These are phyloP conservation scores for Halcyon senegalensis DNA, from an alignment of 2,113 vertebrate species.

Conservation along the genomic window DNA sequence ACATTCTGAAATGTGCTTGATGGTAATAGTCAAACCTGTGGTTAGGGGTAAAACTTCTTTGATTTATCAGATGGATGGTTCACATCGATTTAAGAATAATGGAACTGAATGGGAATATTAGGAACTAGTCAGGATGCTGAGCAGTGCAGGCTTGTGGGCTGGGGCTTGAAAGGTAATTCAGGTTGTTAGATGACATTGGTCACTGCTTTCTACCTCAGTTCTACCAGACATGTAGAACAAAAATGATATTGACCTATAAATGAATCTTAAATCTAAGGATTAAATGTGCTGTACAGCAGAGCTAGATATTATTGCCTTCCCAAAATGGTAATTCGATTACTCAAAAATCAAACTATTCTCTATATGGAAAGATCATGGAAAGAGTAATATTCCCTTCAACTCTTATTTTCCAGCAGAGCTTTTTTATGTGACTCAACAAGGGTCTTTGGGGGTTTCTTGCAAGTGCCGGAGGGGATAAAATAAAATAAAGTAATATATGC, in stretches of 20 bases:
- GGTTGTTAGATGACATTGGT: neutral
- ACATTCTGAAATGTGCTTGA: neutral
- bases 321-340: conserved; percentile 13
- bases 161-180: neutral
- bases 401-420: conserved; percentile 46
- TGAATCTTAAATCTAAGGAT: neutral
- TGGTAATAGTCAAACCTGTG: neutral
- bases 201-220: neutral
- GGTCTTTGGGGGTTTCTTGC: conserved; percentile 42
- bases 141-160: neutral
- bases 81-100: neutral
- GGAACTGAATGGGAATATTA: neutral
- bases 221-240: neutral
- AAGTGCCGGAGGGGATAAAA: conserved; percentile 35
- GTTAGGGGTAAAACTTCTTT: neutral
- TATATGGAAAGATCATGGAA: neutral
- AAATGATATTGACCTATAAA: neutral
- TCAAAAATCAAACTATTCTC: neutral
- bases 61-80: neutral
- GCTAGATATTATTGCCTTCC: neutral
- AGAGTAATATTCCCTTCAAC: conserved; percentile 15
- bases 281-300: neutral
- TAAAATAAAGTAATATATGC: conserved; percentile 34
- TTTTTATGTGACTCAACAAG: conserved; percentile 44
- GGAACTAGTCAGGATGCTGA: neutral